These are phyloP conservation scores for Acanthiza pusilla DNA, from an alignment of 2,797 vertebrate species.

Conservation along the genomic window DNA sequence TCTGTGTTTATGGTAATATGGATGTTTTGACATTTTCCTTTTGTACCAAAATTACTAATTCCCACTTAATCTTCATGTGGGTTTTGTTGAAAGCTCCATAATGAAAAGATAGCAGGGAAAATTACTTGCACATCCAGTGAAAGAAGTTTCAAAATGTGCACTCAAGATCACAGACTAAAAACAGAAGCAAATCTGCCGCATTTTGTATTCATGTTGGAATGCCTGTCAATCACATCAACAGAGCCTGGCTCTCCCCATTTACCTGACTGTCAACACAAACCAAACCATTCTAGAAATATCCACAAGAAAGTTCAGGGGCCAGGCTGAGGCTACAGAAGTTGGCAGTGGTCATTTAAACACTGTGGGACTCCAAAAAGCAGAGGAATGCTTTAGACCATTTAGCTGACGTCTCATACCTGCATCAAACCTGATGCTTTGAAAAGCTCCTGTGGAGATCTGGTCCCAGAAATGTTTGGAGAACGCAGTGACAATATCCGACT, in stretches of 20 bases:
- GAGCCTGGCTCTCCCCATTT: neutral
- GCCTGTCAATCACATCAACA: neutral
- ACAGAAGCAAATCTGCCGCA: neutral
- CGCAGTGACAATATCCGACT: slow-evolving; percentile 88
- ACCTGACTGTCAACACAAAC: neutral
- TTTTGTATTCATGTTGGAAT: neutral
- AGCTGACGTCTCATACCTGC: slow-evolving; percentile 77
- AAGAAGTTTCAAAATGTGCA: neutral
- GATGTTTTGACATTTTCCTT: neutral
- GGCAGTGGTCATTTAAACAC: neutral
- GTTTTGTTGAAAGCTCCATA: neutral
- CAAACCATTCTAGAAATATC: neutral
- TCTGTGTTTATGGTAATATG: neutral
- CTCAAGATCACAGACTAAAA: neutral
- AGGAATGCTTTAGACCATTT: neutral
- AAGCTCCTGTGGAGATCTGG: slow-evolving; percentile 91
- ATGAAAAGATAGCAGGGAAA: neutral
- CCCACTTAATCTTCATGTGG: neutral
- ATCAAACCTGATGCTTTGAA: slow-evolving; percentile 92
- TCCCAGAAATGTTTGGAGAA: slow-evolving; percentile 87
- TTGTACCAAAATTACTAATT: neutral
- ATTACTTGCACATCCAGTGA: neutral
- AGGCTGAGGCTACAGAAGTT: neutral
- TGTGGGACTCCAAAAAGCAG: neutral
- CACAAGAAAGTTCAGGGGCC: neutral